Conservation (phyloP, 2,888 invertebrate genomes). For the Nephrotoma guestfalica region DNA sequence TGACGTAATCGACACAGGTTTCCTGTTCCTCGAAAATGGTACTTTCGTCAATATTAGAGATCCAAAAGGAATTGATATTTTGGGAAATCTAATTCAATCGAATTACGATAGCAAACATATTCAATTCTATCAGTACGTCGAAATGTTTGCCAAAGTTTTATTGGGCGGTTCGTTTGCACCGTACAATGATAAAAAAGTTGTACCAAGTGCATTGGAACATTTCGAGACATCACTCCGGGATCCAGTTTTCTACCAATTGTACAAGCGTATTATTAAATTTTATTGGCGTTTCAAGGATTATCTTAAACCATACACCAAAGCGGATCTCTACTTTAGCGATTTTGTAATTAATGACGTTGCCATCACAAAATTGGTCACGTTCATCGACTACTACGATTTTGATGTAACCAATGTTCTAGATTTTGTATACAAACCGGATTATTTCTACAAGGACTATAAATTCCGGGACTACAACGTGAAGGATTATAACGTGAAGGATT, state of each 20-base stretch:
- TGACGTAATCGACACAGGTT: slow-evolving; percentile 44
- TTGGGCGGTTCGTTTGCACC: slow-evolving; percentile 33
- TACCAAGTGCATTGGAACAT: slow-evolving; percentile 38
- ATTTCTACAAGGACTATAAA: no score
- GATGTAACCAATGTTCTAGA: slow-evolving; percentile 38
- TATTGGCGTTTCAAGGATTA: slow-evolving; percentile 39
- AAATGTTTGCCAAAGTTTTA: slow-evolving; percentile 36
- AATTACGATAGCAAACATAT: slow-evolving; percentile 37
- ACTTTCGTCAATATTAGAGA: slow-evolving; percentile 26
- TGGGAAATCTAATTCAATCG: slow-evolving; percentile 42
- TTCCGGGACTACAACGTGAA: no score
- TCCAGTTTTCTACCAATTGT: slow-evolving; percentile 55
- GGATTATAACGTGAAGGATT: no score
- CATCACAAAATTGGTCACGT: slow-evolving; percentile 50
- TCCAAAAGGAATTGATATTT: slow-evolving; percentile 29
- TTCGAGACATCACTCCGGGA: slow-evolving; percentile 55
- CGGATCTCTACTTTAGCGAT: slow-evolving; percentile 46
- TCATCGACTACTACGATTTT: slow-evolving; percentile 50
- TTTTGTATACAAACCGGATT: slow-evolving; percentile 17
- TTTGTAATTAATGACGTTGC: slow-evolving; percentile 46
- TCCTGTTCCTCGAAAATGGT: slow-evolving; percentile 26
- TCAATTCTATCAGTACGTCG: slow-evolving; percentile 38
- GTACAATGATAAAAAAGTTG: slow-evolving; percentile 20
- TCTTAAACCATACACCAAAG: slow-evolving; percentile 43
- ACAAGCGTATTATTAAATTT: slow-evolving; percentile 43